Percentiles rank a stretch among this genome's conserved stretches.
Conservation (phyloP, 2,113 vertebrate genomes). For the Pavo muticus region DNA sequence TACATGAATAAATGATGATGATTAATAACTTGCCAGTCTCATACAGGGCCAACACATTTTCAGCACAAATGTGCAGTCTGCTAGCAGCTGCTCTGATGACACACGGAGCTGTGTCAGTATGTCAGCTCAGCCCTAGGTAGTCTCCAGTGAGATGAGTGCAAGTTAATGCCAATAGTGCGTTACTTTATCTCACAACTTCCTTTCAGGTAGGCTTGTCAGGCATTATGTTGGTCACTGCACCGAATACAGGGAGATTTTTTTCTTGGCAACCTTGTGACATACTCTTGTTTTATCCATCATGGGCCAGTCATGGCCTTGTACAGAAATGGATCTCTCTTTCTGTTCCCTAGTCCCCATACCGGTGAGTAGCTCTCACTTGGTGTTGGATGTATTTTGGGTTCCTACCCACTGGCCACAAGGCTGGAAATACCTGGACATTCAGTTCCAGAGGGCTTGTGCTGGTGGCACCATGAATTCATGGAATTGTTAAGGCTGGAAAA, state of each 20-base stretch:
- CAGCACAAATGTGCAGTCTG: not conserved
- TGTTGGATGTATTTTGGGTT: not conserved
- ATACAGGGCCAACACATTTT: not conserved
- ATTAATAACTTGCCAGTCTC: conserved; percentile 27
- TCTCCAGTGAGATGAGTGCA: not conserved
- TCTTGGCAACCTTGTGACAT: not conserved
- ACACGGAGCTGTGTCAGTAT: conserved; percentile 4
- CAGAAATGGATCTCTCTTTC: not conserved
- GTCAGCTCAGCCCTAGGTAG: not conserved
- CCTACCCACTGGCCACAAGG: fast-evolving
- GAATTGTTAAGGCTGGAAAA: too few species aligned
- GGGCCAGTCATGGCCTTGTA: not conserved
- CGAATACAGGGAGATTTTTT: not conserved
- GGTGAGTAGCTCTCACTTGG: not conserved
- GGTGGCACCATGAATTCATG: not conserved
- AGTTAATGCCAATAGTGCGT: not conserved
- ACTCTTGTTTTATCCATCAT: not conserved
- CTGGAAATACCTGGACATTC: not conserved
- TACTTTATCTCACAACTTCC: not conserved
- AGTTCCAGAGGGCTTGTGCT: not conserved
- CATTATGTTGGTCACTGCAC: not conserved
- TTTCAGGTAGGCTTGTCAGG: not conserved
- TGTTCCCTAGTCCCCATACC: not conserved
- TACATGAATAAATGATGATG: conserved; percentile 6
- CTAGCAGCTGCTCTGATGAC: not conserved